Evolutionary conservation across 2,888 invertebrate genomes (phyloP).

Genomic region (Pammene fasciana): DNA sequence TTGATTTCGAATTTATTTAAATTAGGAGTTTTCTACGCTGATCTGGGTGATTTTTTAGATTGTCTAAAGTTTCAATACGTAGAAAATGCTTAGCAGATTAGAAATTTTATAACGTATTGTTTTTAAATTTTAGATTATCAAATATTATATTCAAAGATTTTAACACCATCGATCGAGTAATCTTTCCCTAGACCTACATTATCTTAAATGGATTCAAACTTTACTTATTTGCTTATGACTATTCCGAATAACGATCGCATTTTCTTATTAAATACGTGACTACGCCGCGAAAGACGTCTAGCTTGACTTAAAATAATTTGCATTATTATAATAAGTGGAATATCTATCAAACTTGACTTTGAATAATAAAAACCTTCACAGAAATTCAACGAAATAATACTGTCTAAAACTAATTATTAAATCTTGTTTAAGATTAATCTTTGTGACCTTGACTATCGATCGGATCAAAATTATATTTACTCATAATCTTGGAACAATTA

Average conservation of each 20-base stretch:
- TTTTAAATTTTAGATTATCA: slow-evolving; percentile 20
- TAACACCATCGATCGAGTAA: slow-evolving; percentile 3
- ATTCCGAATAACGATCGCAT: slow-evolving; percentile 19
- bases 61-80: slow-evolving; percentile 48
- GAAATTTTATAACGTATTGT: slow-evolving; percentile 28
- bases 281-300: neutral
- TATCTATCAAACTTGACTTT: slow-evolving; percentile 1
- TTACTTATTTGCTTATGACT: slow-evolving; percentile 19
- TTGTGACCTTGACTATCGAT: neutral
- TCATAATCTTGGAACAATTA: slow-evolving; percentile 1
- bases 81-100: slow-evolving; percentile 39
- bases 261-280: slow-evolving; percentile 24
- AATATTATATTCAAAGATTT: neutral
- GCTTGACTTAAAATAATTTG: slow-evolving; percentile 14
- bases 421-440: neutral
- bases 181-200: slow-evolving; percentile 16
- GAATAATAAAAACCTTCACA: neutral
- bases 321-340: slow-evolving; percentile 14
- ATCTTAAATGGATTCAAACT: slow-evolving; percentile 16
- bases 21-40: slow-evolving; percentile 61
- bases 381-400: neutral
- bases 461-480: slow-evolving; percentile 1
- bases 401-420: neutral
- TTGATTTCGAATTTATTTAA: slow-evolving; percentile 72
- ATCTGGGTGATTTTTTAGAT: slow-evolving; percentile 52